Base-by-base conservation (phyloP, 2,113 vertebrate genomes). In the Actinemys pallida region DNA sequence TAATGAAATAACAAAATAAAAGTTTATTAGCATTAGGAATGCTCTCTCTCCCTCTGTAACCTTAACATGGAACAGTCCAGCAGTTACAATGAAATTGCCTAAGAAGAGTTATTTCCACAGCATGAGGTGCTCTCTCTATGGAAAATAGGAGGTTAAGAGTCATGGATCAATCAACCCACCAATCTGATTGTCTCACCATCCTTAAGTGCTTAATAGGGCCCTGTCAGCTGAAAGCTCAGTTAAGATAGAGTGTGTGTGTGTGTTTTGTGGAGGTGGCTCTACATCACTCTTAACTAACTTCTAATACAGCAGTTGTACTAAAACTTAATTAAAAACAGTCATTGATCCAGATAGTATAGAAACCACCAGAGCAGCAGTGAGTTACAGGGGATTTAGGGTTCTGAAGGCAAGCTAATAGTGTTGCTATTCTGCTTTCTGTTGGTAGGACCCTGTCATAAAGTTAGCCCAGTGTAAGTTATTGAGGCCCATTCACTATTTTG, bases 31-130 rank as follows among this genome's bases (percentile, higher is more conserved):
- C 97, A 96, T 98, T 98, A 97, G 96, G 96, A 95, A 97, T 96
- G 93, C 82, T 84, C 96, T 97, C 97, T 98, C 97, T 97, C 97
- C 98, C 97, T 97, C 95, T 97, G 97, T 92, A 97, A 95, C 95
- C 95, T 97, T 86, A 81, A 89, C 87, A 93, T 56, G 83, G 97
- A 97, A 98, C 96, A 97, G 96, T 97, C 97, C 97, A 96, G 96
- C 97, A 98, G 96, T 98, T 98, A 97, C 97, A 98, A 97, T 97
- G 97, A 96, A 97, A 97, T 97, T 96, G 50, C 50, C 79, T 97
- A 97, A 96, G 94, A 97, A 98, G 96, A 97, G 94, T 98, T 96
- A 97, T 97, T 52, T 96, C 96, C 96, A 97, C 87, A 98, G 95
- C 97, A 97, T 91, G 95, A 94, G 95, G 93, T 97, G 97, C 96